Percentiles rank a stretch among this genome's conserved stretches.
Conservation (phyloP, 2,113 vertebrate genomes). For the Pandion haliaetus region DNA sequence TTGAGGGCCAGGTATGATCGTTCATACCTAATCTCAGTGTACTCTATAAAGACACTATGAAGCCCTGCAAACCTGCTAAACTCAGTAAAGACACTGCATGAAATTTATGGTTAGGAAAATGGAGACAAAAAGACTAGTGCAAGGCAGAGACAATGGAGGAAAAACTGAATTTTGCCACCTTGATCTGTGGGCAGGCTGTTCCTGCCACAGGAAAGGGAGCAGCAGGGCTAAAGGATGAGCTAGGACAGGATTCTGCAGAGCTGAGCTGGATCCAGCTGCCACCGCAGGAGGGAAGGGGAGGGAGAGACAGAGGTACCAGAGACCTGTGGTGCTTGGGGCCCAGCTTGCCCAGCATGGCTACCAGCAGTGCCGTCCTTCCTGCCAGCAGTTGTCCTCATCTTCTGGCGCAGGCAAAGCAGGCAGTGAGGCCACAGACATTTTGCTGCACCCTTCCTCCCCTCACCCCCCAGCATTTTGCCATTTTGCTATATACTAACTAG, state of each 20-base stretch:
- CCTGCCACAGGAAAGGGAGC: background rate
- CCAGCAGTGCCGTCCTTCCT: background rate
- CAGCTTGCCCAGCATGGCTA: background rate
- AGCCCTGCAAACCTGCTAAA: background rate
- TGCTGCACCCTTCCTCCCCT: background rate
- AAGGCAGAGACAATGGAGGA: background rate
- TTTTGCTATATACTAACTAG: background rate
- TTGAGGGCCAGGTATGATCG: background rate
- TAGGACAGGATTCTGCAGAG: background rate
- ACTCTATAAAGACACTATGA: background rate
- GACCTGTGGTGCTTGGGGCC: fast-evolving
- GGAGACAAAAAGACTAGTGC: background rate
- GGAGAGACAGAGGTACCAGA: background rate
- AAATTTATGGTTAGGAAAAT: background rate
- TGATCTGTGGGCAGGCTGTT: background rate
- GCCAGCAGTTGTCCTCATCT: fast-evolving
- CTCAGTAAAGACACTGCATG: background rate
- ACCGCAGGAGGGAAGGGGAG: background rate
- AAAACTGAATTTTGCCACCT: background rate
- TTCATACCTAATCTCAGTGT: background rate
- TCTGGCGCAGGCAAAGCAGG: background rate
- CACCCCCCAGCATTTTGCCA: fast-evolving
- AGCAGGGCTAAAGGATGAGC: background rate
- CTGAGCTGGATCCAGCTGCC: background rate
- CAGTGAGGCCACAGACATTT: fast-evolving